Evolutionary conservation across 2,888 invertebrate species (phyloP), one percentile per base, ranked within the genome.

Genomic region (Tachystola acroxantha): DNA sequence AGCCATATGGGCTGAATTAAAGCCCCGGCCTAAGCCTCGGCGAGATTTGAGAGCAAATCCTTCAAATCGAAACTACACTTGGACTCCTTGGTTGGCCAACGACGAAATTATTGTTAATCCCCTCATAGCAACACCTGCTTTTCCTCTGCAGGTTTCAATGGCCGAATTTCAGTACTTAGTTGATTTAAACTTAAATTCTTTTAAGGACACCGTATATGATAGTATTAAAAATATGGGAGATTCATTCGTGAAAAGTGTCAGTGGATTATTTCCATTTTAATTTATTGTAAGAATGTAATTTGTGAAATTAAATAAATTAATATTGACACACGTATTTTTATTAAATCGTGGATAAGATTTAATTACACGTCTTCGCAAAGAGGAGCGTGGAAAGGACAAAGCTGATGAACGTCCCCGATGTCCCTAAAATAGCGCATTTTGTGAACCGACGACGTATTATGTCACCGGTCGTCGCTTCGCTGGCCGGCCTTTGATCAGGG

Each of bases 401-500:
- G 3, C 13, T 13, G 28, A 28, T 28, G 28, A 13, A 24, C 24
- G 24, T 4, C 9, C 12, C 11, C 6, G 7, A 27, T 27, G 12
- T 3, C 9, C 38, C 48, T 48, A 48, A 64, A 66, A 66, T 71
- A 72, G 63, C 67, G 62, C 64, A 69, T 64, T 72, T 67, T 59
- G 66, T 68, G 66, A 66, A 60, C 56, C 65, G 59, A 49, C 62
- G 64, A 34, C 24, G 62, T 64, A 64, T 66, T 67, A 61, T 58
- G 64, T 64, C 64, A 56, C 55, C 72, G 69, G 57, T 61, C 64
- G 54, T 34, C 57, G 24, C 24, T 24, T n/a, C n/a, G n/a, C 34
- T 57, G 60, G 43, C 42, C 62, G 50, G 50, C 69, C 80, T 82
- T 81, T 81, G 81, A 82, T 81, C 80, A 75, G 49, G 52, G 63